phyloP scores from a whole-genome alignment of 1,140 invertebrate species.

The Drosophila pachea region DNA sequence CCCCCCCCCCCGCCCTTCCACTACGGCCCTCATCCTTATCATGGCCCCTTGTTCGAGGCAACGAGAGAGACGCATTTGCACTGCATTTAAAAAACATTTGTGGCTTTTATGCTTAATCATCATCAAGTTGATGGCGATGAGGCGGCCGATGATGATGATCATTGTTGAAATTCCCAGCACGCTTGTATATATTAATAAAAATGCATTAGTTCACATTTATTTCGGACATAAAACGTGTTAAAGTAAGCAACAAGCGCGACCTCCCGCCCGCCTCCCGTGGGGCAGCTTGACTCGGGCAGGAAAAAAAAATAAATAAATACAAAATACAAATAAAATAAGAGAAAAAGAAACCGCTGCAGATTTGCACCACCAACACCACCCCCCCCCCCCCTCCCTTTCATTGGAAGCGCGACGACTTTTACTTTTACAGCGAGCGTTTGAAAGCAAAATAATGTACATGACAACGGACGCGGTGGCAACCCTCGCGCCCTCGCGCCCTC shows the following conservation, averaged over 20 bases:
- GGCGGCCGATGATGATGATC: conserved; percentile 29
- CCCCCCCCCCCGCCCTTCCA: neutral
- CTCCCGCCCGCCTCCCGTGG: conserved; percentile 30
- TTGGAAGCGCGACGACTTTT: conserved; percentile 71
- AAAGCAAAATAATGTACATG: conserved; percentile 76
- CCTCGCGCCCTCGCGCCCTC: neutral
- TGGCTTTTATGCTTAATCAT: conserved; percentile 76
- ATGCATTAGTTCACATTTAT: conserved; percentile 78
- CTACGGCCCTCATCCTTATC: no score
- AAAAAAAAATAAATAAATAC: conserved; percentile 13
- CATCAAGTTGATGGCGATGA: conserved; percentile 37
- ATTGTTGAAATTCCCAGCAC: conserved; percentile 68
- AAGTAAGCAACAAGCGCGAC: conserved; percentile 51
- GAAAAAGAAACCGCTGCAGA: conserved; percentile 13
- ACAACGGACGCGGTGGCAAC: conserved; percentile 32
- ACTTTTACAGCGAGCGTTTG: conserved; percentile 64
- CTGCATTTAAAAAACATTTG: conserved; percentile 78
- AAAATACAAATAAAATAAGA: conserved; percentile 5
- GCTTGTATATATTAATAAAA: conserved; percentile 78
- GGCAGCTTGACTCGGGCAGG: conserved; percentile 46
- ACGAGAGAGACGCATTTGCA: conserved; percentile 58
- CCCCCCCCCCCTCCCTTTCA: conserved; percentile 25
- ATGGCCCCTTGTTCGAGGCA: neutral
- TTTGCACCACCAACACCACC: neutral
- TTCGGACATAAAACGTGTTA: conserved; percentile 75